A percentile compares a stretch with the other conserved stretches of the same genome.
Conservation (phyloP, 2,888 invertebrate genomes). For the Eucera pruinosa region DNA sequence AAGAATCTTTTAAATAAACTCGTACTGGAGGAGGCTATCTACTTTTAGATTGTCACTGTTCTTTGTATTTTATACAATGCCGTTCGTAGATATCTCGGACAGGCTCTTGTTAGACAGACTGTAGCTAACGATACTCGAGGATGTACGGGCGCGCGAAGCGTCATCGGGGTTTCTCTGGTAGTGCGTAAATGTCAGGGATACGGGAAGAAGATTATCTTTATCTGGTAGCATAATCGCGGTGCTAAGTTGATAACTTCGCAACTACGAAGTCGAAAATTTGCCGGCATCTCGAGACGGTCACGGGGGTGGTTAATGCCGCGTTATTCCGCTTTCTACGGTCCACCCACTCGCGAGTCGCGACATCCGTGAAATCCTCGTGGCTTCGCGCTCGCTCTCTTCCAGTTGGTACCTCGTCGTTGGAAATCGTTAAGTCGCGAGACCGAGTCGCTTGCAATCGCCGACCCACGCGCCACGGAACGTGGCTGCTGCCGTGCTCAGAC, state of each 20-base stretch:
- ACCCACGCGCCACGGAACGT: slow-evolving; percentile 58
- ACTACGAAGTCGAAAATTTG: slow-evolving; percentile 24
- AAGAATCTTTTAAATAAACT: too few species aligned
- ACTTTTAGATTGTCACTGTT: too few species aligned
- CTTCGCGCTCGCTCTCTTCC: slow-evolving; percentile 24
- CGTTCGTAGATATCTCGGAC: too few species aligned
- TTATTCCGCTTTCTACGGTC: slow-evolving; percentile 61
- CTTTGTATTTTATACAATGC: too few species aligned
- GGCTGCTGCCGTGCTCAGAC: slow-evolving; percentile 44
- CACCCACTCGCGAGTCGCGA: slow-evolving; percentile 58
- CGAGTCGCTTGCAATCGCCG: slow-evolving; percentile 50
- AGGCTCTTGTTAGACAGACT: too few species aligned
- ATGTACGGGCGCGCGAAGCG: not conserved
- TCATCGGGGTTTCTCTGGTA: not conserved
- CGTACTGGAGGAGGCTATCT: too few species aligned
- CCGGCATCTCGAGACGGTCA: slow-evolving; percentile 1
- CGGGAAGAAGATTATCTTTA: slow-evolving; percentile 49
- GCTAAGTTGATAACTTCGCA: not conserved
- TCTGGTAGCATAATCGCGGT: slow-evolving; percentile 8
- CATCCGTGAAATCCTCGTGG: slow-evolving; percentile 62
- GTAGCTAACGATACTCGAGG: too few species aligned
- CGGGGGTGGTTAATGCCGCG: slow-evolving; percentile 42
- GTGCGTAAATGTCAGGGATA: slow-evolving; percentile 44
- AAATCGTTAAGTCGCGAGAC: slow-evolving; percentile 64
- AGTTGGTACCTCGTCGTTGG: slow-evolving; percentile 42